These are phyloP conservation scores for Misgurnus anguillicaudatus DNA, from an alignment of 2,113 vertebrate genomes.

Conservation along the genomic window DNA sequence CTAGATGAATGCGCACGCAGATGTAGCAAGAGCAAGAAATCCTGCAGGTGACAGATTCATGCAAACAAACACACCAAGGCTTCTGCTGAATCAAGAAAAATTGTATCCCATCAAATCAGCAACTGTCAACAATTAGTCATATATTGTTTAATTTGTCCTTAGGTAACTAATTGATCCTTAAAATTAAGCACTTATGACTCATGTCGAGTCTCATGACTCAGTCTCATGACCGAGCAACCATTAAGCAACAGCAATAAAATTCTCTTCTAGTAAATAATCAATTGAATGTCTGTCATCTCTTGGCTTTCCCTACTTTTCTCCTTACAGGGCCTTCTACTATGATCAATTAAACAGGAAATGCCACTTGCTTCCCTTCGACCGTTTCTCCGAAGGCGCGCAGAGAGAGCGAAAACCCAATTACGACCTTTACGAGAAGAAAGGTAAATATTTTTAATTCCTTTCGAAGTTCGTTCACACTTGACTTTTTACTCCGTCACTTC, in stretches of 20 bases:
- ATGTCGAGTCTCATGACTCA: too few species aligned
- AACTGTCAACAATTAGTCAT: neutral
- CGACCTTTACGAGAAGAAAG: slow-evolving; percentile 96
- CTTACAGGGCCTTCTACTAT: slow-evolving; percentile 75
- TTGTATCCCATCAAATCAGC: neutral
- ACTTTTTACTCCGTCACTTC: slow-evolving; percentile 39
- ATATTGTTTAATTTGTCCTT: neutral
- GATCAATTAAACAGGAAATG: slow-evolving; percentile 78
- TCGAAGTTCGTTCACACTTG: slow-evolving; percentile 12
- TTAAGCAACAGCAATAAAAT: too few species aligned
- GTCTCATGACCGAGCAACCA: too few species aligned
- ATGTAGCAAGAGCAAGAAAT: slow-evolving; percentile 68
- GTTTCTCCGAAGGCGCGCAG: slow-evolving; percentile 85
- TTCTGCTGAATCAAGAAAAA: too few species aligned
- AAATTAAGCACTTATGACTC: too few species aligned
- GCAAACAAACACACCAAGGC: neutral
- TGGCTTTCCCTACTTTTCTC: neutral
- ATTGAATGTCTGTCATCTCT: neutral
- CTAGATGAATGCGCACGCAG: slow-evolving; percentile 71
- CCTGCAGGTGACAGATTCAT: slow-evolving; percentile 67
- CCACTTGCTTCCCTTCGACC: slow-evolving; percentile 92
- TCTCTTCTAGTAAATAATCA: too few species aligned
- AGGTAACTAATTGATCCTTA: too few species aligned
- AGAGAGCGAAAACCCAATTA: slow-evolving; percentile 82
- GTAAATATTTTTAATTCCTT: slow-evolving; percentile 69